phyloP scores from a whole-genome alignment of 2,113 vertebrate species.

The Irena cyanogastra region DNA sequence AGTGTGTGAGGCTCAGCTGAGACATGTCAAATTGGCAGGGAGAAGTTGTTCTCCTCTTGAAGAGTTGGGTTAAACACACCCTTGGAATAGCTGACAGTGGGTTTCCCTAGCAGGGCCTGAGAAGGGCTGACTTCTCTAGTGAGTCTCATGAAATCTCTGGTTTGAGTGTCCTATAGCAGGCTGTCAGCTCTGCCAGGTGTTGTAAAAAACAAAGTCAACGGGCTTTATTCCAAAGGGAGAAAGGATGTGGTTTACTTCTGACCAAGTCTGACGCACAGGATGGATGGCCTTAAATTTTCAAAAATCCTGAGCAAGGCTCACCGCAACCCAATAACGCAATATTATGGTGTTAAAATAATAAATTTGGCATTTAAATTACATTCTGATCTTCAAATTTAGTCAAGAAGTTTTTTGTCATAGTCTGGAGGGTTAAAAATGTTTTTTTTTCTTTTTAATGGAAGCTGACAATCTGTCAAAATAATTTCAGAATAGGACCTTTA shows the following conservation, averaged over 20 bases:
- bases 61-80: background rate
- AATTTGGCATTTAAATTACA: background rate
- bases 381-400: background rate
- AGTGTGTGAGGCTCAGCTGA: background rate
- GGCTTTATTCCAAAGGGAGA: background rate
- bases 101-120: background rate
- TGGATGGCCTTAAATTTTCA: background rate
- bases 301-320: background rate
- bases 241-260: background rate
- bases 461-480: conserved; percentile 6
- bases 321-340: background rate
- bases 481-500: background rate
- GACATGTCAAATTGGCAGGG: background rate
- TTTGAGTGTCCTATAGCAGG: background rate
- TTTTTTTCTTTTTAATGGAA: background rate
- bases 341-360: background rate
- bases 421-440: background rate
- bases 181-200: background rate
- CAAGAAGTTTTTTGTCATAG: background rate
- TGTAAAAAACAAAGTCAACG: background rate
- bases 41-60: background rate
- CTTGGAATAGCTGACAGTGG: background rate
- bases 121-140: background rate
- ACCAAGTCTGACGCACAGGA: background rate
- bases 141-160: background rate